phyloP scores from a whole-genome alignment of 2,113 vertebrate species.

The Megaleporinus macrocephalus region DNA sequence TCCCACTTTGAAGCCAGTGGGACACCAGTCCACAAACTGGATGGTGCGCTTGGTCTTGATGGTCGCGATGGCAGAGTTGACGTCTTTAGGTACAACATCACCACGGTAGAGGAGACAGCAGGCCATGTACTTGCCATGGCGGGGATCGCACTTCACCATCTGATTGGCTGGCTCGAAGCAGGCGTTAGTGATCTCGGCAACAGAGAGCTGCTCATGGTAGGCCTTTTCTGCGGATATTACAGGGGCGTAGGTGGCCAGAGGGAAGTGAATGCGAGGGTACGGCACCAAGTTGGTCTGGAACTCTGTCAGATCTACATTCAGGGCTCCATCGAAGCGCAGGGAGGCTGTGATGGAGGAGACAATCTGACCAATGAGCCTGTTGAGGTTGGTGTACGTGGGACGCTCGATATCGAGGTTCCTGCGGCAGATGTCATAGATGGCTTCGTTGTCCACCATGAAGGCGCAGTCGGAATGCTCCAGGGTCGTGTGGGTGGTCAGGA shows the following conservation, averaged over 20 bases:
- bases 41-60: conserved; percentile 84
- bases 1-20: conserved; percentile 42
- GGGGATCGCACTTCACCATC: conserved; percentile 86
- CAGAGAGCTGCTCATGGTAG: conserved; percentile 83
- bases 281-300: conserved; percentile 81
- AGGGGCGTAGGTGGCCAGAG: background rate
- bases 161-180: conserved; percentile 87
- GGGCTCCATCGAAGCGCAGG: conserved; percentile 71
- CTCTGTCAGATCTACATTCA: conserved; percentile 76
- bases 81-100: conserved; percentile 85
- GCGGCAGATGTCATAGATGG: conserved; percentile 46
- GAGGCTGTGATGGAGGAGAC: conserved; percentile 81
- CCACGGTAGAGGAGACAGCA: conserved; percentile 86
- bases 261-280: conserved; percentile 59
- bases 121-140: conserved; percentile 87
- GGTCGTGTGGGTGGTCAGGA: conserved; percentile 82
- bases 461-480: conserved; percentile 83
- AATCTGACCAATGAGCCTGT: conserved; percentile 38
- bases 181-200: conserved; percentile 82
- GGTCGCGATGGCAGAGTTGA: conserved; percentile 84
- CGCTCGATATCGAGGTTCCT: conserved; percentile 67
- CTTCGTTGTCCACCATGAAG: conserved; percentile 79
- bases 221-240: conserved; percentile 1
- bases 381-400: conserved; percentile 65
- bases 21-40: conserved; percentile 70